A percentile compares a stretch with the other conserved stretches of the same genome.
Evolutionary conservation across 2,113 vertebrate species (phyloP).

Genomic region (Pseudonaja textilis): DNA sequence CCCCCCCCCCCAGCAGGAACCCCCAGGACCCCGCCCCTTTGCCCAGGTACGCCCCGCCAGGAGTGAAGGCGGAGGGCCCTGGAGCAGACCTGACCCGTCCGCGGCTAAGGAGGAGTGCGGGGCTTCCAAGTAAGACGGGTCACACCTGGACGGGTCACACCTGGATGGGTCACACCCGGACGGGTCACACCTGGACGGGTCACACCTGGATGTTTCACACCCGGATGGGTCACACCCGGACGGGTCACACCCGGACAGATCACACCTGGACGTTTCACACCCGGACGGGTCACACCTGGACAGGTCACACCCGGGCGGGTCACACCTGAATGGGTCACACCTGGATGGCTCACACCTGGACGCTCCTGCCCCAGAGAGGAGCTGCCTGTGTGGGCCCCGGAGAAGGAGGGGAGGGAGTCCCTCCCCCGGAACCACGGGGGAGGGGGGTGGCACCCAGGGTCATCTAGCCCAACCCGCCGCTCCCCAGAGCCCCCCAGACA

Average conservation of each 20-base stretch:
- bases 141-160: too few species aligned
- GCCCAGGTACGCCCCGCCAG: rapidly evolving
- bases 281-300: background rate
- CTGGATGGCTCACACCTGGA: background rate
- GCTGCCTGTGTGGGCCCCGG: background rate
- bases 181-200: too few species aligned
- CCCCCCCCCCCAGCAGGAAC: too few species aligned
- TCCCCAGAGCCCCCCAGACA: background rate
- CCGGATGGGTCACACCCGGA: background rate
- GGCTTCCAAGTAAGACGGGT: background rate
- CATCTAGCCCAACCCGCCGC: background rate
- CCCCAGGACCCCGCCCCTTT: background rate
- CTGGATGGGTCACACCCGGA: too few species aligned
- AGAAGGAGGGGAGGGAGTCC: background rate
- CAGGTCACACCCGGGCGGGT: too few species aligned
- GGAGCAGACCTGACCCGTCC: background rate
- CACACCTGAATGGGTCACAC: too few species aligned
- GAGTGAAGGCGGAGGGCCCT: background rate
- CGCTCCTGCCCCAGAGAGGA: background rate
- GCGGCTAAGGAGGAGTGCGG: background rate
- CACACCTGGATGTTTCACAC: too few species aligned
- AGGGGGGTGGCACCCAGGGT: too few species aligned
- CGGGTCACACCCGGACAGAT: background rate
- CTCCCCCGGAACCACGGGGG: background rate
- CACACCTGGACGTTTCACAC: too few species aligned